Evolutionary conservation across 2,113 vertebrate genomes (phyloP).

Genomic region (Mesocricetus auratus): DNA sequence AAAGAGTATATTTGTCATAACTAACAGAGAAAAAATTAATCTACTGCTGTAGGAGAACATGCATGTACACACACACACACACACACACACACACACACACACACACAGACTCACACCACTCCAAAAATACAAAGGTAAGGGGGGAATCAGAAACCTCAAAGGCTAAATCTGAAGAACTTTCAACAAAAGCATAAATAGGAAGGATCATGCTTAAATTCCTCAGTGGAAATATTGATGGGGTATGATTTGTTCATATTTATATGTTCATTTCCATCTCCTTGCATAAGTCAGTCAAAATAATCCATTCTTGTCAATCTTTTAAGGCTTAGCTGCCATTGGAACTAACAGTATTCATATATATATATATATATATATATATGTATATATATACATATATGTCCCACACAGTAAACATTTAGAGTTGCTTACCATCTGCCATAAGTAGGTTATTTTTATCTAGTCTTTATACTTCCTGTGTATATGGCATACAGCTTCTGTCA

Average conservation of each 20-base stretch:
- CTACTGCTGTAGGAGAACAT: neutral
- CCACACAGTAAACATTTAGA: neutral
- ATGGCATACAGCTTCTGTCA: neutral
- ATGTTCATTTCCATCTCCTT: neutral
- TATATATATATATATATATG: neutral
- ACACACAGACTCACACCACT: neutral
- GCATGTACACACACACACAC: neutral
- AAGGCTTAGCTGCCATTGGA: slow-evolving; percentile 4
- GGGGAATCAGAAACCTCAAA: neutral
- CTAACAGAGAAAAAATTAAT: slow-evolving; percentile 42
- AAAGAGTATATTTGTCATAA: slow-evolving; percentile 55
- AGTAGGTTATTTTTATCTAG: neutral
- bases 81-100: neutral
- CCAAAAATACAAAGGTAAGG: neutral
- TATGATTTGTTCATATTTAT: neutral
- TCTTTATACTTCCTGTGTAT: neutral
- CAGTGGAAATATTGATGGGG: neutral
- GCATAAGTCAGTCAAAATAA: neutral
- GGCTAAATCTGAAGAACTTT: slow-evolving; percentile 4
- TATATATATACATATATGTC: neutral
- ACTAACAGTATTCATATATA: neutral
- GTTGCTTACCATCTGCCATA: neutral
- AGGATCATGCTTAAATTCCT: neutral
- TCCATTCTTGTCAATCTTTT: neutral
- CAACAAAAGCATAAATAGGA: neutral